Base-by-base conservation (phyloP, 2,113 vertebrate genomes). In the Muscicapa adusta region DNA sequence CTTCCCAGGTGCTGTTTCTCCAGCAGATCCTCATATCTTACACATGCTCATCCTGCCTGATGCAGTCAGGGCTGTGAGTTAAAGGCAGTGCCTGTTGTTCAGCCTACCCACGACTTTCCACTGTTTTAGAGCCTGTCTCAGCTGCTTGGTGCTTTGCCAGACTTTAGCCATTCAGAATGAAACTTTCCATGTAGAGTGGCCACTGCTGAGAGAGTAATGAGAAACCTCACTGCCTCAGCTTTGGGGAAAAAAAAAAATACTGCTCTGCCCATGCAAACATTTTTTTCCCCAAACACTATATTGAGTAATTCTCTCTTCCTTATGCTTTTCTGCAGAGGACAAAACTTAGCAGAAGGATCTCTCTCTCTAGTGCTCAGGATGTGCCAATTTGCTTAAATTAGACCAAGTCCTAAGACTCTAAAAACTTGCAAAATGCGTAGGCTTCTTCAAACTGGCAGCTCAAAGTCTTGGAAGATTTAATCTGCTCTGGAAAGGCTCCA, bases 321-420 rank as follows among this genome's bases (percentile, higher is more conserved):
- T 75, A 70, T 87, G 62, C 91, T 96, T 87, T 79, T 43, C 77
- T 83, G 89, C 87, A 93, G 74, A 85, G 71, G 48, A 47, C 20
- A 1, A 87, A 94, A 95, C 54, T 88, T 54, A 89, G 85, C 91
- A 94, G 83, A 92, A 91, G 79, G 67, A 80, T 91, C 80, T 71
- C 91, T 71, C 91, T 71, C 91, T 92, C 84, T 53, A 38, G 40
- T 43, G 74, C 87, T 92, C 62, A 87, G 74, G 40, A 87, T 75
- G 77, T 95, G 84, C 91, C 81, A 95, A 93, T 28, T 75, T 62
- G 24, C 87, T 91, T 88, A 93, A 96, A 92, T 94, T 95, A 95
- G 94, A 83, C 42, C 34, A n/a, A 91, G 63, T 94, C 91, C 85
- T 94, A 94, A 93, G 93, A 79, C 81, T 91, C 73, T 47, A 38